phyloP scores from a whole-genome alignment of 2,113 vertebrate genomes.

The Sebastes fasciatus region DNA sequence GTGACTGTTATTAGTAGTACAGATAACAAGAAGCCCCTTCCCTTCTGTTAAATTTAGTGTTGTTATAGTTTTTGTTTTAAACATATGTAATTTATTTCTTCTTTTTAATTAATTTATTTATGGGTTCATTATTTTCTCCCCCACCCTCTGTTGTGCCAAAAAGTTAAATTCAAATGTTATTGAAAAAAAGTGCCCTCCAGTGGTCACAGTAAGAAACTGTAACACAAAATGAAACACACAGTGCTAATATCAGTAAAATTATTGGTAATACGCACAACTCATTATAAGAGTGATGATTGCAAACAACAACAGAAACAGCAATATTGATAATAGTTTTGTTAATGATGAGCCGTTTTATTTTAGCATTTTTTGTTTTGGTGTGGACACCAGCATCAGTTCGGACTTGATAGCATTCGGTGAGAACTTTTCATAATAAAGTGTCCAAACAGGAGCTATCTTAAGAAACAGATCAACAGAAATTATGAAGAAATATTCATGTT shows the following conservation, averaged over 20 bases:
- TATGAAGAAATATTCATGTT: not conserved
- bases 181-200: not conserved
- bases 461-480: slow-evolving; percentile 4
- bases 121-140: not conserved
- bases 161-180: not conserved
- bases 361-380: not conserved
- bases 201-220: not conserved
- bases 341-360: not conserved
- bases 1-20: too few relatives aligned
- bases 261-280: not conserved
- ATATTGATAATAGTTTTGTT: not conserved
- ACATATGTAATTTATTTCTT: too few relatives aligned
- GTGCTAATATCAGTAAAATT: not conserved
- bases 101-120: not conserved
- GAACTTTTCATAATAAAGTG: not conserved
- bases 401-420: not conserved
- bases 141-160: not conserved
- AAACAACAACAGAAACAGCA: not conserved
- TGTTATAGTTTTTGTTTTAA: too few relatives aligned
- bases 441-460: not conserved
- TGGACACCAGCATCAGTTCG: not conserved
- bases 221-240: not conserved
- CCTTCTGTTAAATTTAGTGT: too few relatives aligned
- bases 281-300: not conserved
- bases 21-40: too few relatives aligned